Conservation (phyloP, 2,797 vertebrate genomes). For the Artibeus jamaicensis region DNA sequence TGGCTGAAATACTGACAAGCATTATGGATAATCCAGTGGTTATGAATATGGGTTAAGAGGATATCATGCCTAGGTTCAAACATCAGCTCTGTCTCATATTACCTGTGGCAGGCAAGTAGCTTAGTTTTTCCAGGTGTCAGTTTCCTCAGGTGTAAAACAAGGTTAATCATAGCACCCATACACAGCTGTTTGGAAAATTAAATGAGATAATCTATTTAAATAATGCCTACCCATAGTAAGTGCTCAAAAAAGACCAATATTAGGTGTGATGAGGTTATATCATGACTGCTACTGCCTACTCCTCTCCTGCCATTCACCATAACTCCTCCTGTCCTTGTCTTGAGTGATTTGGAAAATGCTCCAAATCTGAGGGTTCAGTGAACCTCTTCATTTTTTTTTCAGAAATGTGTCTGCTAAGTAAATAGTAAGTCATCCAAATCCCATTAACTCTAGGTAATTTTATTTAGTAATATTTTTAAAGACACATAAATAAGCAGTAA, state of each 20-base stretch:
- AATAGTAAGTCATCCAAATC: constrained; percentile 73
- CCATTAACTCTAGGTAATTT: constrained; percentile 72
- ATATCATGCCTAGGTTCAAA: background rate
- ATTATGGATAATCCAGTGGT: background rate
- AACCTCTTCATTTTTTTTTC: constrained; percentile 22
- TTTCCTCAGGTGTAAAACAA: constrained; percentile 50
- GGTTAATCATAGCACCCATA: background rate
- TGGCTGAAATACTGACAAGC: background rate
- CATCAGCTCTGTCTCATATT: constrained; percentile 3
- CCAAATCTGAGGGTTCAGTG: constrained; percentile 23
- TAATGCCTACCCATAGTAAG: background rate
- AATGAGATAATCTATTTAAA: constrained; percentile 21
- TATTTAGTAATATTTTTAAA: constrained; percentile 75
- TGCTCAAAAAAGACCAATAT: constrained; percentile 14
- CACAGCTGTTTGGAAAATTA: constrained; percentile 13
- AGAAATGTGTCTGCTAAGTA: constrained; percentile 62
- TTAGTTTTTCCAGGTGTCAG: constrained; percentile 35
- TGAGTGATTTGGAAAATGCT: constrained; percentile 27
- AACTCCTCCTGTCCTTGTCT: constrained; percentile 21
- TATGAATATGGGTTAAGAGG: background rate
- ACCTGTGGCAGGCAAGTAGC: background rate
- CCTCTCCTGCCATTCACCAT: background rate
- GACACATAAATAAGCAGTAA: constrained; percentile 69
- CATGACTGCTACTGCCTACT: background rate
- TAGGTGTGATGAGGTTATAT: background rate